Conservation (phyloP, 2,113 vertebrate species). For the Martes martes region DNA sequence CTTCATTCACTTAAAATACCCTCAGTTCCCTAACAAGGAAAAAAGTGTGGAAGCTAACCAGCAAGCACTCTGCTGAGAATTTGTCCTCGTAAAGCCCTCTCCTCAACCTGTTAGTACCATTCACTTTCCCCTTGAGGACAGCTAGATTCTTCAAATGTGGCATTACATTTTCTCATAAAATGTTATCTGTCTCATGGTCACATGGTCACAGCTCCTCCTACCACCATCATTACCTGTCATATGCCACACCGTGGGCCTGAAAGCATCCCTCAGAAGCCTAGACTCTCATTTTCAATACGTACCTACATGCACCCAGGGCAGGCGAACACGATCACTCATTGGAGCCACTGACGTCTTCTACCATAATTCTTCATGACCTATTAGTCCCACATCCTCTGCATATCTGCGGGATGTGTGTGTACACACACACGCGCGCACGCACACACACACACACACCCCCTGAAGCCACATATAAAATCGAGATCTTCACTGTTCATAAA, state of each 20-base stretch:
- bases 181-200: neutral
- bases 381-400: slow-evolving; percentile 57
- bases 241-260: neutral
- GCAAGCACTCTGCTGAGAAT: neutral
- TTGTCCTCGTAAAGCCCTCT: neutral
- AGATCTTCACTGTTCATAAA: slow-evolving; percentile 62
- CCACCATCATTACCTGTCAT: neutral
- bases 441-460: neutral
- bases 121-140: neutral
- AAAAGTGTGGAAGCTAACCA: neutral
- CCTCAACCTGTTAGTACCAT: neutral
- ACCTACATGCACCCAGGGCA: neutral
- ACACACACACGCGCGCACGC: neutral
- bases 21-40: neutral
- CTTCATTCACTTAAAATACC: slow-evolving; percentile 36
- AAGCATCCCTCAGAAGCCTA: slow-evolving; percentile 24
- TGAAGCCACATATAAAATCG: slow-evolving; percentile 51
- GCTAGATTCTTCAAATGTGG: neutral
- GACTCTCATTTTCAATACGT: neutral
- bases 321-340: neutral
- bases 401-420: slow-evolving; percentile 36
- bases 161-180: neutral
- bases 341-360: neutral
- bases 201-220: neutral
- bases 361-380: slow-evolving; percentile 47